Conservation (phyloP, 2,113 vertebrate genomes). For the Periophthalmus modestus region DNA sequence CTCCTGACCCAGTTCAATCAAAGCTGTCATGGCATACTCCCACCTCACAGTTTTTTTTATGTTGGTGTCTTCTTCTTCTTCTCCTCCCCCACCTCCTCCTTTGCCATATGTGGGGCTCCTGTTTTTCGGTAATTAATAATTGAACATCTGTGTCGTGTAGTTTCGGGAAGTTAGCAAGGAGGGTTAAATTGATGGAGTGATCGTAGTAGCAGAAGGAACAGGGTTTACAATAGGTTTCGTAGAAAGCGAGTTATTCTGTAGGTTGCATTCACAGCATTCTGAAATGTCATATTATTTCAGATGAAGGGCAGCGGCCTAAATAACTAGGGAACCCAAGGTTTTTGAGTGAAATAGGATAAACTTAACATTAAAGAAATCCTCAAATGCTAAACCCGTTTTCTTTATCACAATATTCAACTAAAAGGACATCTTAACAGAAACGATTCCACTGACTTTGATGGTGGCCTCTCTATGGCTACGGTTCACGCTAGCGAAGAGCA, state of each 20-base stretch:
- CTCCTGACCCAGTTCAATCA: constrained; percentile 79
- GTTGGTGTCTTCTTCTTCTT: constrained; percentile 6
- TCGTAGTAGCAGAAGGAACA: constrained; percentile 20
- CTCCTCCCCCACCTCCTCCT: constrained; percentile 15
- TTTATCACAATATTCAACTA: too few relatives aligned
- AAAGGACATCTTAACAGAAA: too few relatives aligned
- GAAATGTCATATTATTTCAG: background rate
- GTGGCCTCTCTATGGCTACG: too few relatives aligned
- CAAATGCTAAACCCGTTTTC: too few relatives aligned
- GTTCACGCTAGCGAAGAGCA: too few relatives aligned
- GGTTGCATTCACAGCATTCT: background rate
- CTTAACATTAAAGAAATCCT: background rate
- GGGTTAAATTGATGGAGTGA: constrained; percentile 9
- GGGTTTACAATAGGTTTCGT: constrained; percentile 8
- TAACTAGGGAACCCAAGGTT: background rate
- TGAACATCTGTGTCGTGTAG: constrained; percentile 41
- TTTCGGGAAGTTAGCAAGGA: constrained; percentile 25
- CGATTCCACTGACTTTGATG: too few relatives aligned
- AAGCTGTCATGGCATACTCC: constrained; percentile 43
- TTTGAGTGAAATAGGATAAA: background rate
- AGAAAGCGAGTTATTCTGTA: constrained; percentile 43
- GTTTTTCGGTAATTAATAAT: constrained; percentile 61
- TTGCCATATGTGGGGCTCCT: constrained; percentile 14
- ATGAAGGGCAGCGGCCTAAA: background rate
- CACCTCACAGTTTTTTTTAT: constrained; percentile 32